phyloP scores from a whole-genome alignment of 2,888 invertebrate genomes.

The Thalpophila matura region DNA sequence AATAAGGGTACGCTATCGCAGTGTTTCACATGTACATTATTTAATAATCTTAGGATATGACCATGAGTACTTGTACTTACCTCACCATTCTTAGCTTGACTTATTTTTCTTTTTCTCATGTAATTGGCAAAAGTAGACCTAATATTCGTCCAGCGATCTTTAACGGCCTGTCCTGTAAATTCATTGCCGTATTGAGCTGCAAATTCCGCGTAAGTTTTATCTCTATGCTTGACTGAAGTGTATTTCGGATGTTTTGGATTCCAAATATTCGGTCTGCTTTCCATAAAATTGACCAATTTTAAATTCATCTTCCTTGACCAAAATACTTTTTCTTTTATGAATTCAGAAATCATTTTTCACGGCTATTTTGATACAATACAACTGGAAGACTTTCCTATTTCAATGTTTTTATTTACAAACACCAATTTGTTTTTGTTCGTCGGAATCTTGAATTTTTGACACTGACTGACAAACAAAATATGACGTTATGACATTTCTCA shows the following conservation, averaged over 20 bases:
- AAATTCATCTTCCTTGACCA: constrained; percentile 87
- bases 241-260: constrained; percentile 85
- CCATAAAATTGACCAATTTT: constrained; percentile 83
- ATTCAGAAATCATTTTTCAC: constrained; percentile 80
- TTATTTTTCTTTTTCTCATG: constrained; percentile 80
- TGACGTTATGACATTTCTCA: too few species aligned
- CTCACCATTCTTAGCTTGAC: constrained; percentile 73
- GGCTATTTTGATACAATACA: not conserved
- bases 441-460: too few species aligned
- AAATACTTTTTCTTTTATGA: constrained; percentile 85
- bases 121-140: constrained; percentile 85
- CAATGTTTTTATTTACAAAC: not conserved
- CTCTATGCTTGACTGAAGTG: constrained; percentile 78
- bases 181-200: constrained; percentile 82
- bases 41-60: too few species aligned
- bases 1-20: too few species aligned
- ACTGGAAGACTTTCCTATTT: constrained; percentile 16
- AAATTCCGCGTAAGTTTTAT: constrained; percentile 83
- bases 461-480: too few species aligned
- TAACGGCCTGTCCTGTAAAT: constrained; percentile 85
- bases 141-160: constrained; percentile 87
- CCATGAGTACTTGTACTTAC: too few species aligned
- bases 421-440: not conserved
- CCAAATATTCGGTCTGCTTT: constrained; percentile 83
- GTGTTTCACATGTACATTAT: too few species aligned